Percentiles rank a stretch among this genome's conserved stretches.
phyloP scores from a whole-genome alignment of 2,797 vertebrate species.

The Centroberyx gerrardi region DNA sequence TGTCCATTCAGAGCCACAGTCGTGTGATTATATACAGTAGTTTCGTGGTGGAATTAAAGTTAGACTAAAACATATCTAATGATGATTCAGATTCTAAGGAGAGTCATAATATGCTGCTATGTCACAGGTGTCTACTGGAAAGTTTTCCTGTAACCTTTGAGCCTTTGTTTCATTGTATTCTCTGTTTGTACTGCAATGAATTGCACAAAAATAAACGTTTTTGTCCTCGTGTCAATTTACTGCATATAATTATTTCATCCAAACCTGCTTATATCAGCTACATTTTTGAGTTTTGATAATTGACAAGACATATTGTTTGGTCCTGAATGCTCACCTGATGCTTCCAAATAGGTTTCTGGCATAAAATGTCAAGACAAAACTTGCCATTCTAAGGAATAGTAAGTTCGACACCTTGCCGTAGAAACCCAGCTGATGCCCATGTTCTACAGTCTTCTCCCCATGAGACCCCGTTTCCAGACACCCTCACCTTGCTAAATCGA shows the following conservation, averaged over 20 bases:
- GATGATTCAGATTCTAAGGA: constrained; percentile 71
- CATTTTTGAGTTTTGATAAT: too few relatives aligned
- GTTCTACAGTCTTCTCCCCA: too few relatives aligned
- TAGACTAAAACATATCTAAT: constrained; percentile 61
- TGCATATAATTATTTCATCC: not conserved
- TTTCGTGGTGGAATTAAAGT: constrained; percentile 52
- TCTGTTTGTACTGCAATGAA: constrained; percentile 81
- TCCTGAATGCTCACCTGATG: too few relatives aligned
- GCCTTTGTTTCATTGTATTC: constrained; percentile 58
- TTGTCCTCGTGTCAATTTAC: constrained; percentile 56
- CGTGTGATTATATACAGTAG: constrained; percentile 64
- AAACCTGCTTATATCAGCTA: too few relatives aligned
- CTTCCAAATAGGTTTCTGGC: too few relatives aligned
- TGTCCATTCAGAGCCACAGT: constrained; percentile 64
- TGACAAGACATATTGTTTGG: too few relatives aligned
- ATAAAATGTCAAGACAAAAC: too few relatives aligned
- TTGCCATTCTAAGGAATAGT: too few relatives aligned
- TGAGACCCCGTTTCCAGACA: too few relatives aligned
- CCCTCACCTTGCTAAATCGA: too few relatives aligned
- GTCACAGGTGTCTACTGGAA: constrained; percentile 78
- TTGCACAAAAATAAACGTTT: constrained; percentile 81
- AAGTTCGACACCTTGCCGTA: too few relatives aligned
- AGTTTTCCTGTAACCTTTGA: constrained; percentile 73
- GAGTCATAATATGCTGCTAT: constrained; percentile 84
- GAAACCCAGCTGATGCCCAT: too few relatives aligned